Percentiles rank a stretch among this genome's conserved stretches.
Evolutionary conservation across 2,888 invertebrate genomes (phyloP).

Genomic region (Melanostoma scalare): DNA sequence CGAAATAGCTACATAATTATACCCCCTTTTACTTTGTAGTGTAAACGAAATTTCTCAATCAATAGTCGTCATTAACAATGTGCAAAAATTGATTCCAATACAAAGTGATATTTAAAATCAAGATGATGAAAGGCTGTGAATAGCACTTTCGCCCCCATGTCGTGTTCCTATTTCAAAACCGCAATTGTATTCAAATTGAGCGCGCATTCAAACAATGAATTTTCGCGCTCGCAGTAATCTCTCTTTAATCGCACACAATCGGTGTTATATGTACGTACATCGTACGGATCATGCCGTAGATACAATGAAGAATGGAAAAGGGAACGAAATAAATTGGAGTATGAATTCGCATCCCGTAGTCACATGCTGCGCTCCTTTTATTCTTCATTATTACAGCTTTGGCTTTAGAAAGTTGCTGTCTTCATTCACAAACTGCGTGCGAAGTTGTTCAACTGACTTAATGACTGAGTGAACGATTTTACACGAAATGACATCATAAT

Average conservation of each 20-base stretch:
- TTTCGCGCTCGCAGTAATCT: conserved; percentile 45
- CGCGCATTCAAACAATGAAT: conserved; percentile 45
- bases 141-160: conserved; percentile 42
- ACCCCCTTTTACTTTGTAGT: too few species aligned
- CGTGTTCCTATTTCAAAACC: conserved; percentile 52
- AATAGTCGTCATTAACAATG: too few species aligned
- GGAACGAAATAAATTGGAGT: conserved; percentile 23
- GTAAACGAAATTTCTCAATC: too few species aligned
- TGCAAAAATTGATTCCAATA: not conserved
- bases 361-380: not conserved
- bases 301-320: conserved; percentile 32
- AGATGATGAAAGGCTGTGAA: conserved; percentile 43
- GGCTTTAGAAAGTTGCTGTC: conserved; percentile 60
- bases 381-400: conserved; percentile 22
- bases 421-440: conserved; percentile 54
- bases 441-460: conserved; percentile 61
- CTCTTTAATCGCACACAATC: conserved; percentile 32
- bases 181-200: conserved; percentile 67
- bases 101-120: conserved; percentile 12
- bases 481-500: conserved; percentile 68
- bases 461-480: conserved; percentile 70
- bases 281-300: too few species aligned
- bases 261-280: not conserved
- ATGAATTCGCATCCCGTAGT: conserved; percentile 30
- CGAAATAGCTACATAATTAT: too few species aligned